Evolutionary conservation across 2,113 vertebrate species (phyloP), one percentile per base, ranked within the genome.

Genomic region (cattle (Bos taurus)): DNA sequence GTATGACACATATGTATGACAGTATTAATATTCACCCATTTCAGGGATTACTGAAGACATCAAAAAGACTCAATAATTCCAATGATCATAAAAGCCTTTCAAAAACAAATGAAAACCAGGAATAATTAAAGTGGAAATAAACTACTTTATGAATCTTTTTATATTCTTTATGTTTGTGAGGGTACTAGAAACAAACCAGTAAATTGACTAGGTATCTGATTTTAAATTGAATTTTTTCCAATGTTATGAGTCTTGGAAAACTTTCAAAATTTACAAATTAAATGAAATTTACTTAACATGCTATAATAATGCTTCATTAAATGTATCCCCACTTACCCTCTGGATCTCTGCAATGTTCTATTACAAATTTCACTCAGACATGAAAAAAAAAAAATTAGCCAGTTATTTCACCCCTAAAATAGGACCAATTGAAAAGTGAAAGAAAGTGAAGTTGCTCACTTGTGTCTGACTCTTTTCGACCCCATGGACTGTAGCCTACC

Each of bases 381-480:
- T 62, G 4, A 86, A 84, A 48, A 48, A 3, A 3, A 43, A 43
- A 2, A 2, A 48, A 40, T 80, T 94, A 11, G 36, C 2, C 60
- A 87, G 50, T 77, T 2, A 78, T 46, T 83, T 64, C 21, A 54
- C 4, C 21, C 8, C 21, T 95, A 52, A 3, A 30, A 5, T 57
- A 83, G 43, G 16, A 7, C 6, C n/a, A 54, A 28, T 50, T 15
- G n/a, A 71, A 40, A 71, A 71, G 19, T 71, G 67, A 71, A 71
- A 71, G n/a, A 40, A 71, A 40, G 19, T 71, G 67, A 71, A 12
- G 17, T 36, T 1, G 9, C 4, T 71, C 19, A 71, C 5, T 71
- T 2, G 0, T 36, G n/a, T 36, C n/a, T 5, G 9, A 71, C 17
- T 36, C n/a, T 36, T 40, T 36, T 5, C 0, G 0, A 71, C 9